Evolutionary conservation across 2,888 invertebrate species (phyloP), one percentile per base, ranked within the genome.

Genomic region (Agriopis leucophaearia): DNA sequence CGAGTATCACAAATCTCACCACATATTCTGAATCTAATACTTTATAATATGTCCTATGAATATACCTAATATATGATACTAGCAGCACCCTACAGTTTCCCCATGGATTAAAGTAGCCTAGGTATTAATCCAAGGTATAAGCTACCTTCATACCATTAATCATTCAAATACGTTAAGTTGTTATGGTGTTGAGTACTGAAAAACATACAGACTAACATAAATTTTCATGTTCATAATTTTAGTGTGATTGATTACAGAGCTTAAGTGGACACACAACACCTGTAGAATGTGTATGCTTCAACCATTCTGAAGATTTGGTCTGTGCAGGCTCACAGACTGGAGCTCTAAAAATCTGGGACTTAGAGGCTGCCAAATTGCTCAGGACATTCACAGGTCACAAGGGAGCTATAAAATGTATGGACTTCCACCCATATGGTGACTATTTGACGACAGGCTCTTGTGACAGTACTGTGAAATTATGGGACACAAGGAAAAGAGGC

Each of bases 371-470:
- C 74, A 98, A 98, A 94, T 95, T 99, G 76, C 95, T 99, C 35
- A 95, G 98, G 81, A 98, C 99, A 36, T 95, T 99, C 75, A 97
- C 97, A 62, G 98, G 98, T 12, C 98, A 99, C 87, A 97, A 97
- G 86, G 96, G 96, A 50, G 96, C 96, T 70, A 96, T 98, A 74
- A 96, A 96, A 81, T 97, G 97, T 86, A 95, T 98, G 88, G 99
- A 99, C 90, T 99, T 99, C 88, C 99, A 99, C 95, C 99, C 99
- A 6, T 99, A 98, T 88, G 99, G 98, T 16, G 98, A 99, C 83
- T 97, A 98, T 87, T 95, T 99, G 69, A 97, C 98, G 9, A 99
- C 99, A 9, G 99, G 99, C 7, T 98, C 99, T 77, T 95, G 97
- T 82, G 99, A 99, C 86, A 97, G 97, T 73, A 96, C 96, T 77